Base-by-base conservation (phyloP, 1,140 invertebrate genomes). In the Rhyzopertha dominica region DNA sequence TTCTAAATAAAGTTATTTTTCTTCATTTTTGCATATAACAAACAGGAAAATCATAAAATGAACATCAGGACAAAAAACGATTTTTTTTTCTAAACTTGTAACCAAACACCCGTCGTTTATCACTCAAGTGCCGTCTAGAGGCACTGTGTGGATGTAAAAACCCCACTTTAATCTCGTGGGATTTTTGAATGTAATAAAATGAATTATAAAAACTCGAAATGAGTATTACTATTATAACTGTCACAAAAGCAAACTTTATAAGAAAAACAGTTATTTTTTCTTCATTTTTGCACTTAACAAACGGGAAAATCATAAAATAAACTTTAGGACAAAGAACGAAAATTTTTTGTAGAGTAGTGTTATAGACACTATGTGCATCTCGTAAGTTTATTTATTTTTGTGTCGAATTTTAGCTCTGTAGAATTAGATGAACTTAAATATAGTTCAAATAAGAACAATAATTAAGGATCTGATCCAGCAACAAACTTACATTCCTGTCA, bases 171-270 rank as follows among this genome's bases (percentile, higher is more conserved):
- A 43, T 63, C 41, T 46, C 66, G 63, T 13, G 54, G 55, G 34
- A 60, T 55, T 40, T 44, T 58, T 30, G 63, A 46, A 45, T 51
- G 53, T 18, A 55, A 56, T 46, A 63, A 67, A 46, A 60, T 57
- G 24, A 44, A 32, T 52, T 39, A 52, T 28, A 67, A 41, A 43
- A 63, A 55, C 45, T 39, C 38, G 31, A 66, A 65, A 53, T 13
- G 22, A 7, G 16, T 20, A 37, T 20, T 36, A 36, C 20, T 36
- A 36, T 14, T 14, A 36, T 36, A 36, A 36, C 34, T 36, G 20
- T 22, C 34, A 36, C 34, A 36, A 36, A 36, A 36, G 34, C 34
- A 36, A 36, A 36, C 34, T 36, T 36, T 36, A 36, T 36, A 36
- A n/a, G 4, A 14, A 22, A 36, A 36, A 14, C 16, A 36, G 19